Conservation (phyloP, 2,797 vertebrate genomes). For the Glyptemys insculpta region DNA sequence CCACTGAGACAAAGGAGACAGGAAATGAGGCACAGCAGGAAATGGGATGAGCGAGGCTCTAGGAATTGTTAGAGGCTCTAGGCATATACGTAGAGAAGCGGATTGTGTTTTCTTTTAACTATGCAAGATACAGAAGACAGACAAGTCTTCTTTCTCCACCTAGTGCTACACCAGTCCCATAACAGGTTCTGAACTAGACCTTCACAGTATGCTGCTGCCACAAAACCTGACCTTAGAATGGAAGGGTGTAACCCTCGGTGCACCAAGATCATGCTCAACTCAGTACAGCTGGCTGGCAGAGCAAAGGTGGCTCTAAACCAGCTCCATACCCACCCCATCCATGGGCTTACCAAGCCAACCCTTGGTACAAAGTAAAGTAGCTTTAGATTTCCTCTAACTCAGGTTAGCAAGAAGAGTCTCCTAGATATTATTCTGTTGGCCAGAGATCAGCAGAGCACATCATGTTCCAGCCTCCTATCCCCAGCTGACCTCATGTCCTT, state of each 20-base stretch:
- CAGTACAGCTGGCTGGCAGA: not conserved
- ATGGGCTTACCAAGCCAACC: not conserved
- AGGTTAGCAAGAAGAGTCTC: not conserved
- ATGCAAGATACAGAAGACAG: too few species aligned
- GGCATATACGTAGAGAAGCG: not conserved
- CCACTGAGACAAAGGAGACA: not conserved
- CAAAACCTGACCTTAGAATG: too few species aligned
- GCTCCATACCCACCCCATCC: not conserved
- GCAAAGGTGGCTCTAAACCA: not conserved
- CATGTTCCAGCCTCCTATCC: not conserved
- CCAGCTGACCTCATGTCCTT: constrained; percentile 1
- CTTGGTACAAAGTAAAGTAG: not conserved
- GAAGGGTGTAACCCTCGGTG: too few species aligned
- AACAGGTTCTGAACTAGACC: too few species aligned
- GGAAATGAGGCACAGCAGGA: not conserved
- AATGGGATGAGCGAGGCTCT: not conserved
- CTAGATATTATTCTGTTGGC: not conserved
- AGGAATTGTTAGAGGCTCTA: not conserved
- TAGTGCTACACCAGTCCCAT: too few species aligned
- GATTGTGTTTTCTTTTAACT: not conserved
- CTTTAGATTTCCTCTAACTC: too few species aligned
- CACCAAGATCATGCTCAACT: not conserved
- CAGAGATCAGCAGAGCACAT: not conserved
- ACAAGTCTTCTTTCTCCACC: too few species aligned
- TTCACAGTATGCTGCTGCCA: too few species aligned